Conservation (phyloP, 2,888 invertebrate species). For the Abrostola tripartita region DNA sequence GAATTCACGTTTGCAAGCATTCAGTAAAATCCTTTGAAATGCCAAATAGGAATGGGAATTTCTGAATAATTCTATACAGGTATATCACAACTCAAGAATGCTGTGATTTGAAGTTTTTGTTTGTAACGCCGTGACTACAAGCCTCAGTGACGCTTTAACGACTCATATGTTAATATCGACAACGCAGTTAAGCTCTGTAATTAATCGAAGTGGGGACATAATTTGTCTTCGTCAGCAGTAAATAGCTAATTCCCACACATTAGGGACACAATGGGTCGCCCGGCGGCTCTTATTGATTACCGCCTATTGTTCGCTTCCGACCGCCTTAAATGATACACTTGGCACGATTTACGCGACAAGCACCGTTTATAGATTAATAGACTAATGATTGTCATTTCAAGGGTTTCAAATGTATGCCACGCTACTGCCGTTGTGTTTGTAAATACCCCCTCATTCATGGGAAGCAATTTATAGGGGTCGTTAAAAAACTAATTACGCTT, state of each 20-base stretch:
- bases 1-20: too few species aligned
- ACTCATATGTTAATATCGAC: slow-evolving; percentile 74
- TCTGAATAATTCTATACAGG: not conserved
- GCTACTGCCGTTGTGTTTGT: slow-evolving; percentile 21
- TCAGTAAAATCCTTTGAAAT: too few species aligned
- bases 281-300: slow-evolving; percentile 85
- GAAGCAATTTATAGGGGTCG: slow-evolving; percentile 15
- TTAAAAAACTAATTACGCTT: slow-evolving; percentile 36
- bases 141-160: slow-evolving; percentile 49
- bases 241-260: slow-evolving; percentile 88
- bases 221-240: slow-evolving; percentile 87
- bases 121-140: slow-evolving; percentile 15
- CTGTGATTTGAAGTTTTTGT: not conserved
- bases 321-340: slow-evolving; percentile 83
- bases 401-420: slow-evolving; percentile 51
- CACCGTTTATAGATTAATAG: slow-evolving; percentile 75
- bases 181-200: slow-evolving; percentile 83
- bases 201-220: slow-evolving; percentile 84
- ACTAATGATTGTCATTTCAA: slow-evolving; percentile 65
- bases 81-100: too few species aligned
- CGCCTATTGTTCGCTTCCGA: slow-evolving; percentile 82
- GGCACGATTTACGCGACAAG: slow-evolving; percentile 77
- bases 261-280: slow-evolving; percentile 83
- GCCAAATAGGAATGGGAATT: too few species aligned
- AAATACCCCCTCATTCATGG: slow-evolving; percentile 13